These are phyloP conservation scores for Amaurobius ferox DNA, from an alignment of 2,888 invertebrate genomes.

Conservation along the genomic window DNA sequence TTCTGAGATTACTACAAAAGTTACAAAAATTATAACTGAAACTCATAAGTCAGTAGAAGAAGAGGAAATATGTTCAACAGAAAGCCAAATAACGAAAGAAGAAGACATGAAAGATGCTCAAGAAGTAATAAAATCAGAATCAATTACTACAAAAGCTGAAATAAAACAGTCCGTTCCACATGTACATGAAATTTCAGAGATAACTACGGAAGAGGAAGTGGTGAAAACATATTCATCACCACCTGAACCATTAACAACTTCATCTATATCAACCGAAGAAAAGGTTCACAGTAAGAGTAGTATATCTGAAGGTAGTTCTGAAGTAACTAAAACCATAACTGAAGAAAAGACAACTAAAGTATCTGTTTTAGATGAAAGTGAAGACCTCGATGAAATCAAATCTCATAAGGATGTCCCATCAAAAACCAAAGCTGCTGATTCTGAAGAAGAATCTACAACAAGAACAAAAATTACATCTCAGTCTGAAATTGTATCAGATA, in stretches of 20 bases:
- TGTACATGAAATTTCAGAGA: neutral
- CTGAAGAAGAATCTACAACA: neutral
- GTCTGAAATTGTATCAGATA: neutral
- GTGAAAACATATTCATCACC: too few species aligned
- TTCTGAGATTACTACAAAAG: neutral
- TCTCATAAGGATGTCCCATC: neutral
- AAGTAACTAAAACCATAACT: neutral
- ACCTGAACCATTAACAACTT: neutral
- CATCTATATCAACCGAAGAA: neutral
- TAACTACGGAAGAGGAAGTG: neutral
- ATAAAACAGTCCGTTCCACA: neutral
- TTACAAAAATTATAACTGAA: neutral
- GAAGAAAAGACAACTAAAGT: neutral
- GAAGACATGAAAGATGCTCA: too few species aligned
- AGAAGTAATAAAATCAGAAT: neutral
- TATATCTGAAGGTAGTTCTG: conserved; percentile 5
- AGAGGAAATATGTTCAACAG: neutral
- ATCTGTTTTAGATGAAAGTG: neutral
- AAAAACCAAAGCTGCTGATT: neutral
- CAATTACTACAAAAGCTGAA: neutral
- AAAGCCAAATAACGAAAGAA: neutral
- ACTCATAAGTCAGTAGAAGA: neutral
- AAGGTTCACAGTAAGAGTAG: neutral
- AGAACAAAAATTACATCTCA: neutral
- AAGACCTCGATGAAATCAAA: neutral